phyloP scores from a whole-genome alignment of 2,113 vertebrate species.

The Enhydra lutris region DNA sequence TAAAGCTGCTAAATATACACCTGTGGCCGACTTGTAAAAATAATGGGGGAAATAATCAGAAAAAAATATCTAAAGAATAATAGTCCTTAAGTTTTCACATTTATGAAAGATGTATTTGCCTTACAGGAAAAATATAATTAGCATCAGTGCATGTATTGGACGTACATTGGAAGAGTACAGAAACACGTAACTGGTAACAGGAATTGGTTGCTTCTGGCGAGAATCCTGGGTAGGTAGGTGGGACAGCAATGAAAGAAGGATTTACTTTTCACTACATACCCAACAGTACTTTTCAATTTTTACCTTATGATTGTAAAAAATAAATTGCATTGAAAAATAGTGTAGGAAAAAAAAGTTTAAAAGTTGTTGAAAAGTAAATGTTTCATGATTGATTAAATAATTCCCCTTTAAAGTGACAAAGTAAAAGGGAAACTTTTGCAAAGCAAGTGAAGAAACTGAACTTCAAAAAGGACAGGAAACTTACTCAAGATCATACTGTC shows the following conservation, averaged over 20 bases:
- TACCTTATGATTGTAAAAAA: background rate
- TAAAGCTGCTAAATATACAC: conserved; percentile 93
- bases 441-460: background rate
- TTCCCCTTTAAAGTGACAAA: background rate
- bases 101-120: background rate
- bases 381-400: background rate
- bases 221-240: no score
- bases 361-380: background rate
- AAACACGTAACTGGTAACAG: background rate
- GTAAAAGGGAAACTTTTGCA: background rate
- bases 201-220: background rate
- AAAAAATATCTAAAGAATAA: background rate
- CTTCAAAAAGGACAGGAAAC: background rate
- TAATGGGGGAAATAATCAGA: background rate
- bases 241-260: background rate
- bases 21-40: conserved; percentile 93
- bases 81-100: background rate
- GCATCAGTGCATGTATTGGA: background rate
- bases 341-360: background rate
- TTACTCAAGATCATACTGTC: background rate
- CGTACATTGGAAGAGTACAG: background rate
- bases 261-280: background rate
- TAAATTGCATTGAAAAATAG: background rate
- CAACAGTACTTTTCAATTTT: background rate
- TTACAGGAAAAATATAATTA: background rate